Conservation (phyloP, 1,140 invertebrate genomes). For the Zaprionus taronus region DNA sequence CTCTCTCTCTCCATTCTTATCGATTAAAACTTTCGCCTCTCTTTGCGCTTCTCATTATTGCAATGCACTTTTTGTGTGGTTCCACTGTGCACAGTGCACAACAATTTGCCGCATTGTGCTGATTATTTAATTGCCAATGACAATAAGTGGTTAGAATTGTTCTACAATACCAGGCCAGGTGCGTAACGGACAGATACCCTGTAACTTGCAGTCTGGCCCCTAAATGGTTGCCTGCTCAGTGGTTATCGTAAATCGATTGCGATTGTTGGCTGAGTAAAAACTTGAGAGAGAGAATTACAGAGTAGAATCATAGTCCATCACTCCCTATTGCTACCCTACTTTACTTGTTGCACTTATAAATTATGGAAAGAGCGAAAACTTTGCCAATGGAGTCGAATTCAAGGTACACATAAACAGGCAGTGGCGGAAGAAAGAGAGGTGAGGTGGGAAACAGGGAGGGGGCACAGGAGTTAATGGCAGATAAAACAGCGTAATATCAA, state of each 20-base stretch:
- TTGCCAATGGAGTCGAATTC: neutral
- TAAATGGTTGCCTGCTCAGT: neutral
- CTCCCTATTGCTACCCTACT: neutral
- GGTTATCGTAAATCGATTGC: no score
- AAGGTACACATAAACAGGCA: neutral
- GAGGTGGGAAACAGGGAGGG: neutral
- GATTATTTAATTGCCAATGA: conserved; percentile 46
- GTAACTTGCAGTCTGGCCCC: neutral
- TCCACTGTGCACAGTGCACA: neutral
- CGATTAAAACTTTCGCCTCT: neutral
- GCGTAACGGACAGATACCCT: conserved; percentile 13
- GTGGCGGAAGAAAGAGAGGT: neutral
- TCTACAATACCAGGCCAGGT: neutral
- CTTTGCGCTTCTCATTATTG: conserved; percentile 34
- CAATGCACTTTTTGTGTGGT: neutral
- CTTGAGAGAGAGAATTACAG: neutral
- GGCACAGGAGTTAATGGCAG: no score
- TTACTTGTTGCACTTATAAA: neutral
- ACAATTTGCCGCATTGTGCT: conserved; percentile 30
- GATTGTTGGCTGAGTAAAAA: no score
- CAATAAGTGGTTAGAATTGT: conserved; percentile 16
- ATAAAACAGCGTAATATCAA: conserved; percentile 3
- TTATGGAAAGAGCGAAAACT: neutral
- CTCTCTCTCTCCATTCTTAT: no score
- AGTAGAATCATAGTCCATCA: neutral